These are phyloP conservation scores for Drosophila trapezifrons DNA, from an alignment of 1,140 invertebrate genomes.

Conservation along the genomic window DNA sequence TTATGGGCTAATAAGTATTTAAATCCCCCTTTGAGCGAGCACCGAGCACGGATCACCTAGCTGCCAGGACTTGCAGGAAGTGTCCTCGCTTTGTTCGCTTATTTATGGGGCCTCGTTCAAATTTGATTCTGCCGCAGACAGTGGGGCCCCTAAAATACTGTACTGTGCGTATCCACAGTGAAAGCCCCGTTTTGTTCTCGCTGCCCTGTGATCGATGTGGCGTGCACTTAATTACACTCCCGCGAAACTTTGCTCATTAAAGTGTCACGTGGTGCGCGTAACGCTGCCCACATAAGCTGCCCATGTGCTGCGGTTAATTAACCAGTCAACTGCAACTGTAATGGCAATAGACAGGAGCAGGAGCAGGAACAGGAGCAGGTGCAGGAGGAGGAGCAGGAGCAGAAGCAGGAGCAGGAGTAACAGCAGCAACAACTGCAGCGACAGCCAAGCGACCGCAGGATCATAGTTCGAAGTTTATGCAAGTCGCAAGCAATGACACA, in stretches of 20 bases:
- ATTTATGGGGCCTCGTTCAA: slow-evolving; percentile 33
- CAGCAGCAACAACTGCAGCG: background rate
- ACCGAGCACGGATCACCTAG: background rate
- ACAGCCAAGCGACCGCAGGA: slow-evolving; percentile 22
- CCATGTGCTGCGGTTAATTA: slow-evolving; percentile 61
- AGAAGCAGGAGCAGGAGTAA: too few relatives aligned
- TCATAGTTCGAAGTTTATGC: slow-evolving; percentile 42
- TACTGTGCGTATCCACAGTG: background rate
- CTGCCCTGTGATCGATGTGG: slow-evolving; percentile 30
- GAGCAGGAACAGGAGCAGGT: background rate
- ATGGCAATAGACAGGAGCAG: slow-evolving; percentile 1
- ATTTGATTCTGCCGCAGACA: slow-evolving; percentile 29
- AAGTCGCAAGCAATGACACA: slow-evolving; percentile 12
- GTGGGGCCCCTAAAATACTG: background rate
- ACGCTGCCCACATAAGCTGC: slow-evolving; percentile 41
- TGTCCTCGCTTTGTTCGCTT: slow-evolving; percentile 18
- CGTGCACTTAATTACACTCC: slow-evolving; percentile 70
- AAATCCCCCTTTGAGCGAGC: slow-evolving; percentile 41
- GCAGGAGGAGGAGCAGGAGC: background rate
- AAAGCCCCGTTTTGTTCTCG: slow-evolving; percentile 10
- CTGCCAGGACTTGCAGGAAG: background rate
- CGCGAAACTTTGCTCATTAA: slow-evolving; percentile 73
- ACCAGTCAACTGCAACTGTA: slow-evolving; percentile 49
- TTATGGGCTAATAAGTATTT: slow-evolving; percentile 69
- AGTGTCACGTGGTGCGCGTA: slow-evolving; percentile 65